phyloP scores from a whole-genome alignment of 2,888 invertebrate species.

The Netelia virgata region DNA sequence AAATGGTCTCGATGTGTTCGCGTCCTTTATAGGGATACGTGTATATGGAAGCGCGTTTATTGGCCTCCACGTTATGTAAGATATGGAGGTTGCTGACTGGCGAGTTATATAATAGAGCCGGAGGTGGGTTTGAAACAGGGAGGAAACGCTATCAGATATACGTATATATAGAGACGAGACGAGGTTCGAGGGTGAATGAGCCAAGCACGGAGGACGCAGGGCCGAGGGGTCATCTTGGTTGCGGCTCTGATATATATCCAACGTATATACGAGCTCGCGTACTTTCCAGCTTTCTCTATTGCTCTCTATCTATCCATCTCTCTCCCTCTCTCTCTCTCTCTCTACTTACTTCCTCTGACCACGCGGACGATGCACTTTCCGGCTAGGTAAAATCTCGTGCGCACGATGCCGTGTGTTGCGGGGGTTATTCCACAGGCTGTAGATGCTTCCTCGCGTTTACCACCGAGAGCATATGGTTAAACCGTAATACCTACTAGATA shows the following conservation, averaged over 20 bases:
- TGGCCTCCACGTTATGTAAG: constrained; percentile 19
- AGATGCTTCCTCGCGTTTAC: constrained; percentile 31
- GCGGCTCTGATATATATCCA: constrained; percentile 29
- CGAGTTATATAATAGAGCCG: constrained; percentile 21
- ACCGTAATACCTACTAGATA: constrained; percentile 78
- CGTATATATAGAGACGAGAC: constrained; percentile 29
- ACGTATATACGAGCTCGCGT: constrained; percentile 37
- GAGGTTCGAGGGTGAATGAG: constrained; percentile 10
- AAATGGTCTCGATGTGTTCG: not conserved
- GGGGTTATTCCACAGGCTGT: constrained; percentile 12
- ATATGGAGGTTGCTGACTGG: constrained; percentile 64
- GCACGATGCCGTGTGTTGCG: constrained; percentile 30
- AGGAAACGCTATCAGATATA: constrained; percentile 16
- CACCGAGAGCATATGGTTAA: constrained; percentile 82
- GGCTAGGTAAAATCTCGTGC: constrained; percentile 59
- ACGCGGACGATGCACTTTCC: constrained; percentile 60
- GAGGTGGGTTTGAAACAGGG: constrained; percentile 40
- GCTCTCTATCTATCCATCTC: constrained; percentile 10
- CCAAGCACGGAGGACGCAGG: constrained; percentile 34
- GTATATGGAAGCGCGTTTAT: not conserved
- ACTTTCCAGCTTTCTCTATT: constrained; percentile 38
- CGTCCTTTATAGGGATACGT: not conserved
- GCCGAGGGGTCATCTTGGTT: constrained; percentile 54
- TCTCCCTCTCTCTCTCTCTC: constrained; percentile 40
- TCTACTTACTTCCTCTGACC: constrained; percentile 30